A percentile compares a stretch with the other conserved stretches of the same genome.
These are phyloP conservation scores for Thymelicus acteon DNA, from an alignment of 2,888 invertebrate species.

Conservation along the genomic window DNA sequence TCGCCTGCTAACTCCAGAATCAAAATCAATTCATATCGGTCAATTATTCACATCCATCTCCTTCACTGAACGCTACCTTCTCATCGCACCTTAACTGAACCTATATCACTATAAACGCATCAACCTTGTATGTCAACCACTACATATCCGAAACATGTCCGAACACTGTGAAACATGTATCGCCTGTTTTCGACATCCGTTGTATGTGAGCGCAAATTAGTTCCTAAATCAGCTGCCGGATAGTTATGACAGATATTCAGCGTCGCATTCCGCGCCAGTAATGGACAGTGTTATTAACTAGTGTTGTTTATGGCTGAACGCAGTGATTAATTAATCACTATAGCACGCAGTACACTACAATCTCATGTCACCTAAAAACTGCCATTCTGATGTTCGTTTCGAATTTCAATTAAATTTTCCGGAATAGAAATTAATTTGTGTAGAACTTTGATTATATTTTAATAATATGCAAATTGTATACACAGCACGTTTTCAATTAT, in stretches of 20 bases:
- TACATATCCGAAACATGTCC: conserved; percentile 14
- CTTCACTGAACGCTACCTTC: background rate
- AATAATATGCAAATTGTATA: too few species aligned
- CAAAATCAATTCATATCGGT: too few species aligned
- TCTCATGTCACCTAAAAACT: conserved; percentile 3
- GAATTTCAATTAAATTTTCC: background rate
- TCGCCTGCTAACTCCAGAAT: too few species aligned
- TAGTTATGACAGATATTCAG: conserved; percentile 35
- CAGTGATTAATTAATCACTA: conserved; percentile 20
- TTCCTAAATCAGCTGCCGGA: conserved; percentile 31
- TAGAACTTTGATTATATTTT: too few species aligned
- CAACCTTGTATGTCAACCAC: background rate
- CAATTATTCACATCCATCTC: too few species aligned
- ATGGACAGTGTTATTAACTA: conserved; percentile 28
- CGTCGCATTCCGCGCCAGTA: conserved; percentile 28
- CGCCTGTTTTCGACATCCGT: conserved; percentile 28
- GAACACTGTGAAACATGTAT: conserved; percentile 13
- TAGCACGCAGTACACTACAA: conserved; percentile 5
- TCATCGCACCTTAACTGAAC: background rate
- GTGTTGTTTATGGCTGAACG: conserved; percentile 21
- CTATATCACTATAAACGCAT: background rate
- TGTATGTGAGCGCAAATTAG: conserved; percentile 25
- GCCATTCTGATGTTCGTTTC: background rate
- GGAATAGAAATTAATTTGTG: conserved; percentile 5
- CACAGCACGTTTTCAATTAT: too few species aligned